Evolutionary conservation across 2,888 invertebrate genomes (phyloP), one percentile per base, ranked within the genome.

Genomic region (Cerastis leucographa): DNA sequence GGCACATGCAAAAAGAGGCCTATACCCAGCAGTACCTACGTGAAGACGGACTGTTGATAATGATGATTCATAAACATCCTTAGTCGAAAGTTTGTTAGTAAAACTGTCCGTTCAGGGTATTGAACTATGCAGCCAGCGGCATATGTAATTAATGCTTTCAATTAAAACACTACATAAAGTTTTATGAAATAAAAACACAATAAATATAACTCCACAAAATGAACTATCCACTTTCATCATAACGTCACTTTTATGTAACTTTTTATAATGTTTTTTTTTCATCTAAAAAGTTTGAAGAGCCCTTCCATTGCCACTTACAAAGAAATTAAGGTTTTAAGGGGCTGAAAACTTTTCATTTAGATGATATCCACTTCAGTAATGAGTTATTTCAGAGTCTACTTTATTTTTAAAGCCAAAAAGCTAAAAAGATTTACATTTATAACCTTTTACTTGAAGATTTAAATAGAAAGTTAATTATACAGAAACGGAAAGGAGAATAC

Each of bases 291-390:
- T 80, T 85, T 35, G 65, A 81, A 81, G 79, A 78, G 74, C 74
- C 69, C 62, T 81, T 85, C 78, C 69, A 83, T 85, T 83, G 78
- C 76, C 84, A 84, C 80, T 86, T 82, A 86, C 79, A 81, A 82
- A 86, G 79, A 86, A 86, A 81, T 86, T 85, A 79, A 76, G 81
- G 78, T 81, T 86, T 83, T 79, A 66, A 78, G 71, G 70, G 78
- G 78, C 64, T 79, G 71, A 86, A 74, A 87, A 86, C 78, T 87
- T 87, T 87, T 81, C 81, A 87, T 87, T 87, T 83, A 86, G 84
- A 84, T 85, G 83, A 83, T 87, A 86, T 83, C 77, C 71, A 85
- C 81, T 84, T 46, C 61, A 62, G 84, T 84, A 81, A 87, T 86
- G 81, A 87, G 80, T 83, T 86, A 86, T 86, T 86, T 81, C 19